Base-by-base conservation (phyloP, 2,113 vertebrate genomes). In the Cygnus buccinator region DNA sequence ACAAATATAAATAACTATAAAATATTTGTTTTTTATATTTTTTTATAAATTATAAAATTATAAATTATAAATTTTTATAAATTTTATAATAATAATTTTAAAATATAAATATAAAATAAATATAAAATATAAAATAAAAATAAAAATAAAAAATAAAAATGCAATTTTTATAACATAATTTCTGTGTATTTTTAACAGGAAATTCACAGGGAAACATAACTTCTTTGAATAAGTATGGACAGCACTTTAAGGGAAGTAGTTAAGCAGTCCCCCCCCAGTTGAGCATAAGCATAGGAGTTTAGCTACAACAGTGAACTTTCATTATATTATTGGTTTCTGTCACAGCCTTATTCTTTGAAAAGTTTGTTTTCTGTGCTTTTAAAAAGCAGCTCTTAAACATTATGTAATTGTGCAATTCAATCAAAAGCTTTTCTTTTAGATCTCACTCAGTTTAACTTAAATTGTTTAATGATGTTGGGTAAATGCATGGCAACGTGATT, bases 211-310 rank as follows among this genome's bases (percentile, higher is more conserved):
- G 33, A 90, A 94, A 58, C 48, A 50, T 20, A 19, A 58, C 62
- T 87, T 33, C 29, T 97, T 90, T 95, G 74, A 88, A 44, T 79
- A 31, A 14, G 61, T 78, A 90, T 23, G 5, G 55, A 79, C 55
- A 92, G 33, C n/a, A 67, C 86, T 86, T 89, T 62, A 83, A 93
- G 90, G 73, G 90, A 93, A 92, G 79, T 86, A 93, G 87, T 97
- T 95, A 95, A 90, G 76, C 70, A 82, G 93, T 71, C 72, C 87
- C 80, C 82, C 94, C 87, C 6, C 18, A 35, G 4, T 84, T 91
- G 94, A 87, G 81, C 66, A n/a, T 76, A 82, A 73, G 50, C 81
- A 29, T 78, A 68, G 52, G 23, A 54, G 33, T 62, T 95, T 62
- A 94, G 76, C 59, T 88, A 55, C 71, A 91, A 87, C 17, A 46